A percentile compares a stretch with the other conserved stretches of the same genome.
Evolutionary conservation across 2,113 vertebrate genomes (phyloP).

Genomic region (Elephantulus edwardii): DNA sequence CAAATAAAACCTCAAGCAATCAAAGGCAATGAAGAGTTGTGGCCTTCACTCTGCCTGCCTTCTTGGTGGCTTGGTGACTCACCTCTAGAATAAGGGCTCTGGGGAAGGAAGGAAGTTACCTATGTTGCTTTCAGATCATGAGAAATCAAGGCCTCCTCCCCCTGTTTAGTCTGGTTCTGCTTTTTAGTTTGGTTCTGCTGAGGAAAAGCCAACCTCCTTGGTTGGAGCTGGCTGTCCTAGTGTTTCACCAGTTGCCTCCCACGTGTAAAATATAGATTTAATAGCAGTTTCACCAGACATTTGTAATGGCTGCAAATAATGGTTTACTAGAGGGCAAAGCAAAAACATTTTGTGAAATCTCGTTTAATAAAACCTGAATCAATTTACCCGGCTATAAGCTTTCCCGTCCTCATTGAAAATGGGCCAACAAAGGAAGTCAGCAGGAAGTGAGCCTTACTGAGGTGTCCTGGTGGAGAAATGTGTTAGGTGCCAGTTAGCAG

Average conservation of each 20-base stretch:
- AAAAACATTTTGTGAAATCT: not conserved
- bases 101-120: not conserved
- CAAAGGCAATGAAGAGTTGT: constrained; percentile 66
- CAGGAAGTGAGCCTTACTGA: not conserved
- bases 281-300: constrained; percentile 17
- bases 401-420: not conserved
- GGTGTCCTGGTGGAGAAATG: too few relatives aligned
- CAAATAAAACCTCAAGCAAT: constrained; percentile 57
- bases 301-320: constrained; percentile 23
- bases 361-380: not conserved
- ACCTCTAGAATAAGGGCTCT: constrained; percentile 28
- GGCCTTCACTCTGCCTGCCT: constrained; percentile 40
- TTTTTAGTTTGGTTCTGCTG: not conserved
- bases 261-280: constrained; percentile 12
- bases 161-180: not conserved
- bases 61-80: constrained; percentile 59
- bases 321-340: not conserved
- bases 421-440: not conserved
- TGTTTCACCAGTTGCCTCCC: constrained; percentile 13
- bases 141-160: not conserved
- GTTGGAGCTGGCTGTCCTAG: not conserved
- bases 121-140: constrained; percentile 27
- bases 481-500: too few relatives aligned
- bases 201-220: not conserved
- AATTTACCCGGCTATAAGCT: not conserved